Conservation (phyloP, 2,797 vertebrate species). For the Acomys russatus region DNA sequence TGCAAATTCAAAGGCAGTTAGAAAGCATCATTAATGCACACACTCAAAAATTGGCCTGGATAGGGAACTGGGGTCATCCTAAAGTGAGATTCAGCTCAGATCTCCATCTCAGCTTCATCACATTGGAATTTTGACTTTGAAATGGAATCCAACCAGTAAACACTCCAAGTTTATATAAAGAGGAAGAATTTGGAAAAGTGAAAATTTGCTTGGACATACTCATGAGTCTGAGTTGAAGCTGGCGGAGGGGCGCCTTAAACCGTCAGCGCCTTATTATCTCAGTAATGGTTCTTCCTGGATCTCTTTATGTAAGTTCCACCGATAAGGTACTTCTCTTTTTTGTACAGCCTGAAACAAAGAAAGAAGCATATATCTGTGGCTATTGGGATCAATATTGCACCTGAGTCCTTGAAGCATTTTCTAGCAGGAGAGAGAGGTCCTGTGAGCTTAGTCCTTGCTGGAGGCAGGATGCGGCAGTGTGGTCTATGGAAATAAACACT, state of each 20-base stretch:
- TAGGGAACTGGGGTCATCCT: slow-evolving; percentile 47
- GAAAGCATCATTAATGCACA: slow-evolving; percentile 47
- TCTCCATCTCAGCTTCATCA: neutral
- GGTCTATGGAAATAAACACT: neutral
- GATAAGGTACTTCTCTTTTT: neutral
- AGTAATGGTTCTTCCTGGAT: neutral
- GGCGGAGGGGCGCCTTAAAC: neutral
- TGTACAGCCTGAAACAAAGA: neutral
- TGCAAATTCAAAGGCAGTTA: slow-evolving; percentile 65
- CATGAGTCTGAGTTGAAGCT: slow-evolving; percentile 15
- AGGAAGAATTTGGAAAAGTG: slow-evolving; percentile 9
- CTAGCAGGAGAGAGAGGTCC: neutral
- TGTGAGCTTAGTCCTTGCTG: neutral
- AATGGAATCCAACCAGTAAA: slow-evolving; percentile 28
- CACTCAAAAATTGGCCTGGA: slow-evolving; percentile 61
- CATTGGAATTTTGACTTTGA: slow-evolving; percentile 65
- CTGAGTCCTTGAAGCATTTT: neutral
- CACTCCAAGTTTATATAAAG: slow-evolving; percentile 4
- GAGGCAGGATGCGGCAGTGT: neutral
- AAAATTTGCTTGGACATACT: slow-evolving; percentile 34
- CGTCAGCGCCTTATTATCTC: neutral
- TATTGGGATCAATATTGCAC: neutral
- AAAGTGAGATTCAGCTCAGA: slow-evolving; percentile 62
- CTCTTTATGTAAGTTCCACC: neutral
- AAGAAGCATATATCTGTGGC: neutral